A percentile compares a stretch with the other conserved stretches of the same genome.
phyloP scores from a whole-genome alignment of 2,113 vertebrate genomes.

The Puffinus mauretanicus region DNA sequence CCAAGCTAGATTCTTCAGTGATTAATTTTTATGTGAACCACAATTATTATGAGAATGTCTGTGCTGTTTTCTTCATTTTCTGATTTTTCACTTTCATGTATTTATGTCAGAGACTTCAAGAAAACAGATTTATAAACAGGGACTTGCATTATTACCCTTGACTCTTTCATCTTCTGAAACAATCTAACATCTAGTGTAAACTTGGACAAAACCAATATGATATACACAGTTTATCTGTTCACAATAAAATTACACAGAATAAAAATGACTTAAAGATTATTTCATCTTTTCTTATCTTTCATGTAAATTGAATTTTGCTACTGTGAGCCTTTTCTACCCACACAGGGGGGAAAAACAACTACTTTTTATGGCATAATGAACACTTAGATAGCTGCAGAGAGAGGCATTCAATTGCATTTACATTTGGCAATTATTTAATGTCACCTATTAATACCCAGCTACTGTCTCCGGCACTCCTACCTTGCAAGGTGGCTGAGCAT shows the following conservation, averaged over 20 bases:
- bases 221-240: constrained; percentile 24
- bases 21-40: constrained; percentile 58
- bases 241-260: constrained; percentile 60
- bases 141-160: constrained; percentile 34
- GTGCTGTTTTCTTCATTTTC: constrained; percentile 30
- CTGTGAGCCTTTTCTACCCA: not conserved
- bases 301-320: constrained; percentile 46
- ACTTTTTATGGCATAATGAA: constrained; percentile 36
- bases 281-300: constrained; percentile 51
- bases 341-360: not conserved
- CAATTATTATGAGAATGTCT: constrained; percentile 48
- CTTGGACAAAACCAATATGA: constrained; percentile 43
- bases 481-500: not conserved
- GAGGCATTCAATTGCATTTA: constrained; percentile 29
- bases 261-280: constrained; percentile 54
- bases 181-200: constrained; percentile 40
- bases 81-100: constrained; percentile 40
- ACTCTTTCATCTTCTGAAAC: constrained; percentile 45
- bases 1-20: constrained; percentile 19
- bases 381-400: constrained; percentile 14
- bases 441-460: constrained; percentile 54
- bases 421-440: constrained; percentile 50
- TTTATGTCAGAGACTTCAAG: constrained; percentile 34
- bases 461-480: not conserved
- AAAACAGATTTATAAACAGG: constrained; percentile 33